Conservation (phyloP, 2,797 vertebrate species). For the Micropoecilia bifurca region DNA sequence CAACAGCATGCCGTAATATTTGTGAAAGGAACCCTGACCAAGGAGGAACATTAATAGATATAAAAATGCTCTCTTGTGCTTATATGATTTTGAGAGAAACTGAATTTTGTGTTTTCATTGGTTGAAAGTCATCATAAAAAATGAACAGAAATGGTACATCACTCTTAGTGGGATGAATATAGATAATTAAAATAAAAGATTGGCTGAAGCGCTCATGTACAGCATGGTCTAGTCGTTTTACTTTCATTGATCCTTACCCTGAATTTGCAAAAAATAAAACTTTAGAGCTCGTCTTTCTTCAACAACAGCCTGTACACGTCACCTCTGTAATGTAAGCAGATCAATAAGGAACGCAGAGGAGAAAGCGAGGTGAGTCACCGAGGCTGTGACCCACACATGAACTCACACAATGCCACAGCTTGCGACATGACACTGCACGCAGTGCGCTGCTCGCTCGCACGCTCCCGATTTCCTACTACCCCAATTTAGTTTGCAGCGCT, state of each 20-base stretch:
- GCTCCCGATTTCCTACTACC: slow-evolving; percentile 20
- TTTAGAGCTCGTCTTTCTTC: slow-evolving; percentile 44
- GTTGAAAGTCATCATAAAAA: too few relatives aligned
- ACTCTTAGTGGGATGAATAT: neutral
- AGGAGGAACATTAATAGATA: neutral
- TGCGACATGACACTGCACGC: slow-evolving; percentile 44
- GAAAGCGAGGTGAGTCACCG: slow-evolving; percentile 47
- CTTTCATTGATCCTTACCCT: slow-evolving; percentile 24
- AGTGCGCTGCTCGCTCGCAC: slow-evolving; percentile 6
- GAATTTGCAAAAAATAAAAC: slow-evolving; percentile 22
- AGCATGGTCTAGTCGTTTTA: neutral
- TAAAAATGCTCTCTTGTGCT: neutral
- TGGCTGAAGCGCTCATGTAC: neutral
- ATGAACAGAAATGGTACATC: neutral
- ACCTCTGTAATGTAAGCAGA: slow-evolving; percentile 51
- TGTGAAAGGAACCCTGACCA: neutral
- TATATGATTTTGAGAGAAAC: neutral
- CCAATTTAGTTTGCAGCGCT: slow-evolving; percentile 26
- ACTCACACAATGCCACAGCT: slow-evolving; percentile 49
- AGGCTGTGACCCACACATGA: slow-evolving; percentile 64
- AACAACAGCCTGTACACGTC: slow-evolving; percentile 17
- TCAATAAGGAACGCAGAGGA: slow-evolving; percentile 51
- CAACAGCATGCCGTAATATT: neutral
- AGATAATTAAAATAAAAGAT: neutral
- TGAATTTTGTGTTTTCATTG: too few relatives aligned